Evolutionary conservation across 1,140 invertebrate genomes (phyloP), one percentile per base, ranked within the genome.

Genomic region (Bilobella aurantiaca): DNA sequence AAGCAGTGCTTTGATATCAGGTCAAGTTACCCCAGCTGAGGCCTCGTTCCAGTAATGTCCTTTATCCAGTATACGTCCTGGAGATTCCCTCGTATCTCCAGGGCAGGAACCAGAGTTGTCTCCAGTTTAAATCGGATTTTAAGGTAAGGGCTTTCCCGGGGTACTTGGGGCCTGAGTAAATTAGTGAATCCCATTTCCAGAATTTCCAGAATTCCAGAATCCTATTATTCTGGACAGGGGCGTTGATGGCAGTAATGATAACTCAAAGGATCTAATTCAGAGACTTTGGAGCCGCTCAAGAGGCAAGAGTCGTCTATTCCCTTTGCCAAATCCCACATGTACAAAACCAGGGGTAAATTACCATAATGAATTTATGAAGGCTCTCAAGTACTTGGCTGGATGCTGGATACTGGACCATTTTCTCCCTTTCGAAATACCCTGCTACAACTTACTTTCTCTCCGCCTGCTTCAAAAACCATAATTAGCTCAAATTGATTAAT

Each of bases 291-390:
- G 12, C 49, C 25, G 21, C 14, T 23, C 23, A 53, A 16, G 49
- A 42, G 37, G n/a, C n/a, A 42, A n/a, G 37, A 42, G 8, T 8
- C 8, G n/a, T n/a, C n/a, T n/a, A n/a, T n/a, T n/a, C n/a, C n/a
- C 8, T n/a, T 42, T 12, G 37, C 49, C 21, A 53, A 53, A 23
- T 53, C 49, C 49, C 49, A 53, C 49, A 53, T 53, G 49, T 23
- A 42, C 37, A 42, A 12, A 18, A 18, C 49, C 5, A 53, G 25
- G 8, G 25, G 49, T 5, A 23, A 53, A 53, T 53, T 53, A 53
- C 49, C 49, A 53, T 53, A 53, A 53, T 53, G 49, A 53, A 53
- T 53, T 53, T 53, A 53, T 53, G 49, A n/a, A 42, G 49, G 49
- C 3, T 18, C 8, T 14, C 5, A 23, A 53, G 49, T 12, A 53